Conservation (phyloP, 2,113 vertebrate species). For the Myiopsitta monachus region DNA sequence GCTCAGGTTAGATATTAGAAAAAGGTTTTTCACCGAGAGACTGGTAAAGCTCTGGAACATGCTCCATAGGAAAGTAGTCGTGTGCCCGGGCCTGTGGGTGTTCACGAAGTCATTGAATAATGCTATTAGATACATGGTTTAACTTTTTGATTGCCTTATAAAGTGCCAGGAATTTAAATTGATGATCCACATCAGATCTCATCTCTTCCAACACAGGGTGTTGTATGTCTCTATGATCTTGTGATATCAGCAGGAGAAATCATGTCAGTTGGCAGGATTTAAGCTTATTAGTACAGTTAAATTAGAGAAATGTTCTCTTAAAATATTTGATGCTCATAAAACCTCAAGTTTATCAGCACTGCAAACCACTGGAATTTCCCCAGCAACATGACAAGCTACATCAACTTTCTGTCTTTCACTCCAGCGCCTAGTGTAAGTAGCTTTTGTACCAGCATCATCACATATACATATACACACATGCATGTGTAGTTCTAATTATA, state of each 20-base stretch:
- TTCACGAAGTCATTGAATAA: background rate
- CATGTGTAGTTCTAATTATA: background rate
- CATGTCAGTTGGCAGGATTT: background rate
- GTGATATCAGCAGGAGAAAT: background rate
- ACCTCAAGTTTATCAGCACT: background rate
- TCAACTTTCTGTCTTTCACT: background rate
- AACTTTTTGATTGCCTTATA: background rate
- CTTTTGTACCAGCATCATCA: background rate
- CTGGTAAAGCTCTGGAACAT: background rate
- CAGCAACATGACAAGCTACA: background rate
- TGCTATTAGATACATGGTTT: background rate
- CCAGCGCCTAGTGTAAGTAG: background rate
- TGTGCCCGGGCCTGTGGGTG: background rate
- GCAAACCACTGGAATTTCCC: background rate
- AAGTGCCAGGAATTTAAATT: background rate
- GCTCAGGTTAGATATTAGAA: background rate
- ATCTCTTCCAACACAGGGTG: background rate
- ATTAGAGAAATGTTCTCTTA: background rate
- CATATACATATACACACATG: accelerated
- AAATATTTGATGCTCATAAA: background rate
- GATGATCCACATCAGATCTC: background rate
- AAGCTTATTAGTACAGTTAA: background rate
- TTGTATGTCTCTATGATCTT: background rate
- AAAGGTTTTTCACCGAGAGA: background rate
- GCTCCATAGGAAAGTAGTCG: background rate